Evolutionary conservation across 2,113 vertebrate species (phyloP), one percentile per base, ranked within the genome.

Genomic region (Pomatostomus ruficeps): DNA sequence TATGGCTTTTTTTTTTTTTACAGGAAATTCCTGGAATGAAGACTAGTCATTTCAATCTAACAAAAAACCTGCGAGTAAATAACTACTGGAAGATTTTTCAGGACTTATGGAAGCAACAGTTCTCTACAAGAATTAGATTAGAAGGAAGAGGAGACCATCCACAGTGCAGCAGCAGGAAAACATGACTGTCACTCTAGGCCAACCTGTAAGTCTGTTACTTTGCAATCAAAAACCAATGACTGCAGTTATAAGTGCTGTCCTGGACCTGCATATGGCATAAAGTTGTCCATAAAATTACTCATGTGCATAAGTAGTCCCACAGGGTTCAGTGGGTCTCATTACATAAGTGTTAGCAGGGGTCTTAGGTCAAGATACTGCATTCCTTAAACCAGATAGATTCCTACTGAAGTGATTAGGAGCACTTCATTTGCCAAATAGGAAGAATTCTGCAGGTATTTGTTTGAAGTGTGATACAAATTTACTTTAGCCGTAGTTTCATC

Each of bases 351-450:
- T 76, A 80, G 66, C 58, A 88, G 74, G 31, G 90, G 88, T 85
- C 90, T 85, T 68, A 88, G 93, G 95, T 97, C 90, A 95, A 51
- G 82, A 68, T 88, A 46, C 51, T 8, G 63, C 94, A 92, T 94
- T 95, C 96, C 94, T 95, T 54, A 92, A 88, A 58, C 49, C 90
- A 94, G 90, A 93, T 71, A 61, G 88, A 91, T 94, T 91, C 71
- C 62, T 74, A 66, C 3, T 83, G 74, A 93, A 94, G 85, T 82
- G 88, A 94, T 93, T 88, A 90, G 58, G 71, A 95, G 82, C 4
- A 16, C 72, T 93, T 85, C 71, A 73, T 94, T 93, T 94, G 51
- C 54, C 78, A 70, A 85, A 70, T 0, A 93, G 71, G 87, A 89
- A 82, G 54, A 92, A 92, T 92, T 88, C 74, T 71, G 83, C 83